Base-by-base conservation (phyloP, 2,797 vertebrate species). In the Characodon lateralis region DNA sequence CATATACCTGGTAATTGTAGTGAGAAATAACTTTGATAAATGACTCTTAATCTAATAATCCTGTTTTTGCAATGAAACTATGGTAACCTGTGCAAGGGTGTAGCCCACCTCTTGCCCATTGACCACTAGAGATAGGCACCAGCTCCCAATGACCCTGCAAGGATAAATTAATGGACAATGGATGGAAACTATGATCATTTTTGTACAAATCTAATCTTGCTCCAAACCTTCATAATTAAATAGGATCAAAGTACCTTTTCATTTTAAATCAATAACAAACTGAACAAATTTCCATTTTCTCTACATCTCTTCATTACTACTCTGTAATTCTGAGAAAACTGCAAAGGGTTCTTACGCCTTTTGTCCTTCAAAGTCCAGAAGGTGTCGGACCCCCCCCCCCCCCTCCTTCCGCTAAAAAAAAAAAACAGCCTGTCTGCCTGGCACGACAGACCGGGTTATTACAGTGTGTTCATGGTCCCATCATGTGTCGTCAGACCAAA, bases 401-500 rank as follows among this genome's bases (percentile, higher is more conserved):
- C 35, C 43, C 91, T 91, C 92, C 12, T 26, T 91, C 91, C 86
- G 88, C 86, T n/a, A 39, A 66, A 70, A 46, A 71, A 72, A 65
- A 58, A 93, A 95, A 93, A 91, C 93, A 95, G 95, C 88, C 93
- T 51, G 80, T 88, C 83, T 89, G 85, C 85, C 82, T 94, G 92
- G 95, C 92, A 95, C 96, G 95, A 96, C 95, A 94, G 95, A 79
- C 95, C 91, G 95, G 96, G 96, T 96, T 97, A 96, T 97, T 97
- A 97, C 94, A 95, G 94, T 94, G 94, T 95, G 95, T 96, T 96
- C 95, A 96, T 95, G 95, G 96, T 96, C 96, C 96, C 96, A 97
- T 97, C 97, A 96, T 97, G 96, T 97, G 97, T 97, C 96, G 96
- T 97, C 96, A 96, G 96, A 97, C 96, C 96, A 96, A 97, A 97